Evolutionary conservation across 2,888 invertebrate genomes (phyloP).

Genomic region (Cephalotes varians): DNA sequence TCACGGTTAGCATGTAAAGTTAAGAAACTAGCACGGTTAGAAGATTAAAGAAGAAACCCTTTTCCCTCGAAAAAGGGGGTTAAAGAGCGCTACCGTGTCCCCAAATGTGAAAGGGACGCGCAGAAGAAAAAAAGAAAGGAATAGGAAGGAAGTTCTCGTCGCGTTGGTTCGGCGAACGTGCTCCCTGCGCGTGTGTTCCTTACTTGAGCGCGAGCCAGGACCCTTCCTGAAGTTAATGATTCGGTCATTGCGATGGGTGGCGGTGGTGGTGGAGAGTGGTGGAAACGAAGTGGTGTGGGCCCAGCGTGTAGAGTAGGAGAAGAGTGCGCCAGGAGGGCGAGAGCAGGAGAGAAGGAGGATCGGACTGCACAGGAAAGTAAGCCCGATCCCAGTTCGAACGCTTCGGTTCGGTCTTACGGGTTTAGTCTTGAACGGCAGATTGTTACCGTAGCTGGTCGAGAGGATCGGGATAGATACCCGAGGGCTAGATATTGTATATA

Average conservation of each 20-base stretch:
- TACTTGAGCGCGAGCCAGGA: slow-evolving; percentile 65
- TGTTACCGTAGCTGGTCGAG: slow-evolving; percentile 25
- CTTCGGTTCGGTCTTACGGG: slow-evolving; percentile 71
- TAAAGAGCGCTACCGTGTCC: slow-evolving; percentile 47
- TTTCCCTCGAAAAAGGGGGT: slow-evolving; percentile 28
- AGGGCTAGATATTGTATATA: background rate
- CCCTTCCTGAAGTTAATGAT: slow-evolving; percentile 76
- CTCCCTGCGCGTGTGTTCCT: slow-evolving; percentile 39
- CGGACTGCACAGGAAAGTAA: slow-evolving; percentile 78
- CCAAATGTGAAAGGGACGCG: slow-evolving; percentile 12
- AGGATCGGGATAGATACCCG: background rate
- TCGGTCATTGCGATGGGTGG: slow-evolving; percentile 76
- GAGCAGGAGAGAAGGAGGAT: slow-evolving; percentile 75
- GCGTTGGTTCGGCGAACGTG: slow-evolving; percentile 28
- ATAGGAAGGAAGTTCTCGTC: slow-evolving; percentile 47
- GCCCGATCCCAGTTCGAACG: slow-evolving; percentile 81
- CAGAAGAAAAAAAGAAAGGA: slow-evolving; percentile 47
- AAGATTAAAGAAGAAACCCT: slow-evolving; percentile 39
- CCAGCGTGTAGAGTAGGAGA: slow-evolving; percentile 76
- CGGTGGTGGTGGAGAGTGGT: slow-evolving; percentile 72
- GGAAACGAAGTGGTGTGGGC: slow-evolving; percentile 77
- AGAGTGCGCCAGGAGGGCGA: slow-evolving; percentile 67
- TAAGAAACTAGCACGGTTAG: slow-evolving; percentile 11
- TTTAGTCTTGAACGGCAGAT: slow-evolving; percentile 50
- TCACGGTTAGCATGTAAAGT: background rate